Percentiles rank a stretch among this genome's conserved stretches.
These are phyloP conservation scores for Sterna hirundo DNA, from an alignment of 2,113 vertebrate species.

Conservation along the genomic window DNA sequence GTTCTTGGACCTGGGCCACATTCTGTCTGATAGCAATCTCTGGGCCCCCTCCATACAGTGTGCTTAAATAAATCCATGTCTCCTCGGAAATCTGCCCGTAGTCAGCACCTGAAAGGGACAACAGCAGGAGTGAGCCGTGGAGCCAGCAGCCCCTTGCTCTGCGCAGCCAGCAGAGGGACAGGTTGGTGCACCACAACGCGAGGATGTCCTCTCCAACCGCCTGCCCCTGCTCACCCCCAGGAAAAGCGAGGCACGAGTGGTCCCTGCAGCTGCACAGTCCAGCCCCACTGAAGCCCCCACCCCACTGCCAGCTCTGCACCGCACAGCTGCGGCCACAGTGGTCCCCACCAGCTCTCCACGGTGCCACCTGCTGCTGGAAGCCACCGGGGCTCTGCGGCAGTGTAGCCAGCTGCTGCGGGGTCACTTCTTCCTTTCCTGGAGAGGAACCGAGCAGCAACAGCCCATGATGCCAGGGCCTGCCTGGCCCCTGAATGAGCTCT, in stretches of 20 bases:
- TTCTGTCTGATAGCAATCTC: conserved; percentile 93
- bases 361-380: background rate
- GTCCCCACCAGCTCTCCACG: too few species aligned
- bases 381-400: fast-evolving
- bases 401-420: fast-evolving
- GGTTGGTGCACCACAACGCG: fast-evolving
- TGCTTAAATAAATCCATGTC: conserved; percentile 91
- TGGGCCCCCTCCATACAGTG: conserved; percentile 89
- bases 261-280: background rate
- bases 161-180: background rate
- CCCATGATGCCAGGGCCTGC: background rate
- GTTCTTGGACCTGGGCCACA: conserved; percentile 76
- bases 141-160: fast-evolving
- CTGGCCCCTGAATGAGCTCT: background rate
- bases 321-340: background rate
- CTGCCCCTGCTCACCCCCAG: background rate
- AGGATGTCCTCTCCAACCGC: background rate
- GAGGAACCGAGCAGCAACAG: background rate
- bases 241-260: fast-evolving
- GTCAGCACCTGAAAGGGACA: conserved; percentile 83
- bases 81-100: conserved; percentile 98
- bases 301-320: background rate
- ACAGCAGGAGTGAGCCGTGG: fast-evolving
- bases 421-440: background rate
- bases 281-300: fast-evolving